phyloP scores from a whole-genome alignment of 2,888 invertebrate genomes.

The Noctua comes region DNA sequence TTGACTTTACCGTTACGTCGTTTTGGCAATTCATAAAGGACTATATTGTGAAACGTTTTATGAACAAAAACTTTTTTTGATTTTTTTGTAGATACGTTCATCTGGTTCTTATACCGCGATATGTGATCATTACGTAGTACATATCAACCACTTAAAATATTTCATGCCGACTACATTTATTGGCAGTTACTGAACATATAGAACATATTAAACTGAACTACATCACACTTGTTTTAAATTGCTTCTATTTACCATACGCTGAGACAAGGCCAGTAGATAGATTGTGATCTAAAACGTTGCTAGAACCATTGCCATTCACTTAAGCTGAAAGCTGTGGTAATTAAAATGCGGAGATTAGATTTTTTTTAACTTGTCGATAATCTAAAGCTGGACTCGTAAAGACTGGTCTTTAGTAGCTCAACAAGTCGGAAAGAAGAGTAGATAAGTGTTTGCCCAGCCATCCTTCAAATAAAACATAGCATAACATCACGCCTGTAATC shows the following conservation, averaged over 20 bases:
- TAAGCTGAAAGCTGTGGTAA: conserved; percentile 40
- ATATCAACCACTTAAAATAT: conserved; percentile 60
- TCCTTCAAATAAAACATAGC: not conserved
- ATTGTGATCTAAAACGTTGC: conserved; percentile 60
- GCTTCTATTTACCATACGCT: conserved; percentile 66
- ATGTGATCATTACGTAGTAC: conserved; percentile 23
- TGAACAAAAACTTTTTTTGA: too few relatives aligned
- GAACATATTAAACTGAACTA: conserved; percentile 55
- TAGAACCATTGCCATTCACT: conserved; percentile 63
- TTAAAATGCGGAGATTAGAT: conserved; percentile 46
- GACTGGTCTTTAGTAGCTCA: not conserved
- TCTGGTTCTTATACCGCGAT: too few relatives aligned
- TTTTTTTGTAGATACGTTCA: too few relatives aligned
- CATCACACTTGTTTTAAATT: conserved; percentile 67
- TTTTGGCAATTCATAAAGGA: too few relatives aligned
- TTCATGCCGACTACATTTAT: conserved; percentile 54
- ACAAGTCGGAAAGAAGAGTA: not conserved
- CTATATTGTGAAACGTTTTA: too few relatives aligned
- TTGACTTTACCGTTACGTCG: too few relatives aligned
- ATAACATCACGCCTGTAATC: not conserved
- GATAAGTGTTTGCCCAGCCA: not conserved
- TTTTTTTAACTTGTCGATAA: not conserved
- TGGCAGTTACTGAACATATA: conserved; percentile 56
- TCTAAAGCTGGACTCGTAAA: not conserved
- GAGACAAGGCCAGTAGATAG: conserved; percentile 68